Conservation (phyloP, 2,888 invertebrate species). For the Drosophila formosana region DNA sequence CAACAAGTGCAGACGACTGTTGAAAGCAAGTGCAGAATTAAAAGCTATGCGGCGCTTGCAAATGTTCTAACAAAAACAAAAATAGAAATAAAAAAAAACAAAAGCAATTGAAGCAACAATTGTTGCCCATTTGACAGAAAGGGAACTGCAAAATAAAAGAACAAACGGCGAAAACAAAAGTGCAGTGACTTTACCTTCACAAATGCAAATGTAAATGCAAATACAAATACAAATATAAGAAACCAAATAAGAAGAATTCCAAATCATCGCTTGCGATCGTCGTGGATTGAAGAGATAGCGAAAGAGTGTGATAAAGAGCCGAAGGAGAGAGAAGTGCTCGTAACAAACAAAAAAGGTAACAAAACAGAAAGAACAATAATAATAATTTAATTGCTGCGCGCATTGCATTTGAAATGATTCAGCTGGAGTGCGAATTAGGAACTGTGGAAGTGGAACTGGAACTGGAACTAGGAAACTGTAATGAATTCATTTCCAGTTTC, state of each 20-base stretch:
- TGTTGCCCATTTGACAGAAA: conserved; percentile 21
- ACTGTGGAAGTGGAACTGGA: conserved; percentile 11
- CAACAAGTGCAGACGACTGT: conserved; percentile 46
- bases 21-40: conserved; percentile 33
- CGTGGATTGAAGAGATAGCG: neutral
- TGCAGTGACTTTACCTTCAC: conserved; percentile 60
- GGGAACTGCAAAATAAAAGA: conserved; percentile 35
- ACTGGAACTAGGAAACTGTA: neutral
- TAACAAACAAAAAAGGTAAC: conserved; percentile 31
- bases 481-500: neutral
- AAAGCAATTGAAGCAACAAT: conserved; percentile 23
- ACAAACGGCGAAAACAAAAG: conserved; percentile 56
- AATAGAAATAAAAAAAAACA: conserved; percentile 20
- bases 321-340: conserved; percentile 3
- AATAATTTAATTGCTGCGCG: conserved; percentile 28
- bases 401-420: conserved; percentile 14
- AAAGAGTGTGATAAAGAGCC: conserved; percentile 1
- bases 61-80: conserved; percentile 32
- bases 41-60: conserved; percentile 16
- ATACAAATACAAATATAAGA: conserved; percentile 1
- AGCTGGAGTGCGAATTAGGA: conserved; percentile 22
- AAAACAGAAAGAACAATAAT: conserved; percentile 42
- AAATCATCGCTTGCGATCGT: conserved; percentile 29
- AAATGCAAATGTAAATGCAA: conserved; percentile 20
- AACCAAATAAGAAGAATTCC: conserved; percentile 11